These are phyloP conservation scores for Hydrotaea diabolus DNA, from an alignment of 2,888 invertebrate genomes.

Conservation along the genomic window DNA sequence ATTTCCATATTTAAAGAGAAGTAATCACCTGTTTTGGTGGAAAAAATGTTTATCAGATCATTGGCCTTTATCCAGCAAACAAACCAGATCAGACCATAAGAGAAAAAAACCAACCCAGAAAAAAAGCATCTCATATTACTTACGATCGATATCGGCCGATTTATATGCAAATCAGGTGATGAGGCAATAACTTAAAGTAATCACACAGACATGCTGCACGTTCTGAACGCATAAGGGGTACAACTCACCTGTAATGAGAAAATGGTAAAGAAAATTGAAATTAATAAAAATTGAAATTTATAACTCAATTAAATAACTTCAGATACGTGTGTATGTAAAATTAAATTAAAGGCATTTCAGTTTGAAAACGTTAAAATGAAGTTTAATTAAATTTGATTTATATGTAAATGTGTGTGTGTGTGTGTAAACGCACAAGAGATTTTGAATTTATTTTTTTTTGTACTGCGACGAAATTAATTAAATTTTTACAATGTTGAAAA, in stretches of 20 bases:
- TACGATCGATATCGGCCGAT: neutral
- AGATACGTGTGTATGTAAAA: neutral
- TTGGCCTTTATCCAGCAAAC: neutral
- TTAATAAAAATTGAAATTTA: slow-evolving; percentile 20
- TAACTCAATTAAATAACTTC: slow-evolving; percentile 10
- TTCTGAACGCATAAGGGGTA: neutral
- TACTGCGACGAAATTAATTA: too few relatives aligned
- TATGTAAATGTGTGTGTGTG: neutral
- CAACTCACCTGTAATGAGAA: slow-evolving; percentile 31
- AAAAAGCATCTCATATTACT: slow-evolving; percentile 13
- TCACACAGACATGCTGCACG: neutral
- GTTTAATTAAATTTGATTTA: neutral
- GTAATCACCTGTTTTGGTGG: slow-evolving; percentile 5
- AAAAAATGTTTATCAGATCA: neutral
- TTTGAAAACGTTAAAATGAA: neutral
- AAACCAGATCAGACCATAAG: neutral
- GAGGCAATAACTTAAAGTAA: neutral
- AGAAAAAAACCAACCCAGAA: neutral
- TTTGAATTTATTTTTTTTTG: neutral
- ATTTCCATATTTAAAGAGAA: slow-evolving; percentile 21
- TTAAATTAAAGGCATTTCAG: neutral
- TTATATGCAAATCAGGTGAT: slow-evolving; percentile 28
- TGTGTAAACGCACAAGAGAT: neutral
- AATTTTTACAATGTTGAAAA: too few relatives aligned
- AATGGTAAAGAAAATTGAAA: neutral